Conservation (phyloP, 2,113 vertebrate genomes). For the Colossoma macropomum region DNA sequence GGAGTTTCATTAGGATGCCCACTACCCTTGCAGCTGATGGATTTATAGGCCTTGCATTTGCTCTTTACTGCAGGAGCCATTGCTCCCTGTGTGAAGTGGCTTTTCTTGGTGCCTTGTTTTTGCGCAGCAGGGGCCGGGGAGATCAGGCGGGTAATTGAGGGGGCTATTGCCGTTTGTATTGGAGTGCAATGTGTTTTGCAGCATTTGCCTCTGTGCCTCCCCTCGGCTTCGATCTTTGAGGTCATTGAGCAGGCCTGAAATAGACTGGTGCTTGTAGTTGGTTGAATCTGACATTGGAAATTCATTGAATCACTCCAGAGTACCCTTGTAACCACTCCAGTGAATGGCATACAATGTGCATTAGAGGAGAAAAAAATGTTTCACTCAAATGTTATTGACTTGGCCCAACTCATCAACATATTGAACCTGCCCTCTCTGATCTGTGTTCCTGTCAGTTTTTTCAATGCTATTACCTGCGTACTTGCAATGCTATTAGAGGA, state of each 20-base stretch:
- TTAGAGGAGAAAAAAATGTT: slow-evolving; percentile 3
- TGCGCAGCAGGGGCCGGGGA: not conserved
- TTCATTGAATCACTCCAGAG: slow-evolving; percentile 41
- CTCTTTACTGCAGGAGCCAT: slow-evolving; percentile 23
- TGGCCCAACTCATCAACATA: slow-evolving; percentile 3
- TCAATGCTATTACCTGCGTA: not conserved
- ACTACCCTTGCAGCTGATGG: slow-evolving; percentile 27
- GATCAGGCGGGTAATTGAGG: slow-evolving; percentile 23
- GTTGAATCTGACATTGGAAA: slow-evolving; percentile 44
- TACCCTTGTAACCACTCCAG: slow-evolving; percentile 29
- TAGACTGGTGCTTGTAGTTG: slow-evolving; percentile 46
- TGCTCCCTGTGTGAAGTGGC: slow-evolving; percentile 31
- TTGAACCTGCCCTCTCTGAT: not conserved
- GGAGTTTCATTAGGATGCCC: slow-evolving; percentile 26
- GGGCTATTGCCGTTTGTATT: not conserved
- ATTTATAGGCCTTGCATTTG: slow-evolving; percentile 53
- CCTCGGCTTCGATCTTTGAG: slow-evolving; percentile 37
- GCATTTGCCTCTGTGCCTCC: slow-evolving; percentile 29
- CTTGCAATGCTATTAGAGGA: not conserved
- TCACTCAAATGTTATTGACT: slow-evolving; percentile 31
- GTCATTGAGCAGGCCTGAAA: slow-evolving; percentile 43
- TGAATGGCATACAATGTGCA: not conserved
- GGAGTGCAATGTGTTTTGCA: slow-evolving; percentile 30
- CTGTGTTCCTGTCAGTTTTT: not conserved
- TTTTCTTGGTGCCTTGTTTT: slow-evolving; percentile 16